Percentiles rank a stretch among this genome's conserved stretches.
These are phyloP conservation scores for Saccopteryx bilineata DNA, from an alignment of 2,113 vertebrate species.

Conservation along the genomic window DNA sequence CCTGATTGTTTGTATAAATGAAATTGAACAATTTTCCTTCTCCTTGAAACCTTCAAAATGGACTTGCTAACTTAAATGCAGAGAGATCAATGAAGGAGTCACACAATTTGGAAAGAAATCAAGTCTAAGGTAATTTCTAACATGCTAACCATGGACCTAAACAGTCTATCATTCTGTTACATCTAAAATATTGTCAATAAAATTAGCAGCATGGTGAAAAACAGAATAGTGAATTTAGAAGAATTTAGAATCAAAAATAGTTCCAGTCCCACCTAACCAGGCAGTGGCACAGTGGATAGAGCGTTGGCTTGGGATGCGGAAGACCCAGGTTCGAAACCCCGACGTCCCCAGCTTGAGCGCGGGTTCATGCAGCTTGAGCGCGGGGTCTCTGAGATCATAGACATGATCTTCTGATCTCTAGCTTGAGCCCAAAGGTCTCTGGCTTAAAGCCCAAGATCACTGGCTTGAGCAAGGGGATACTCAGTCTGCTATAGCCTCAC, in stretches of 20 bases:
- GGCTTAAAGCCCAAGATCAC: no score
- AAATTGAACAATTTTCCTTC: slow-evolving; percentile 3
- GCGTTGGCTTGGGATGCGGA: no score
- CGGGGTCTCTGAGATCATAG: no score
- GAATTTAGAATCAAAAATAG: slow-evolving; percentile 9
- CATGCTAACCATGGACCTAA: not conserved
- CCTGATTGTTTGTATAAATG: not conserved
- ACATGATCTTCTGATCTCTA: no score
- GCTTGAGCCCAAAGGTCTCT: no score
- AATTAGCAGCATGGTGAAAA: not conserved
- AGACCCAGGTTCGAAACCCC: no score
- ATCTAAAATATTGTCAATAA: slow-evolving; percentile 12
- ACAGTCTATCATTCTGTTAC: not conserved
- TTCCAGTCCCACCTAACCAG: not conserved
- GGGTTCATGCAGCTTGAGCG: no score
- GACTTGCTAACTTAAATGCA: not conserved
- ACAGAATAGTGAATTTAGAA: not conserved
- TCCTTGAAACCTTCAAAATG: slow-evolving; percentile 18
- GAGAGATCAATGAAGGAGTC: not conserved
- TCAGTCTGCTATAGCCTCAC: no score
- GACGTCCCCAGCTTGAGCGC: no score
- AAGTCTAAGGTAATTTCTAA: not conserved
- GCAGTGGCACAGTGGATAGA: no score
- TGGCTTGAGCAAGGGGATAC: no score
- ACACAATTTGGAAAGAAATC: not conserved